phyloP scores from a whole-genome alignment of 1,140 invertebrate species.

The Ostrea denselamellosa region DNA sequence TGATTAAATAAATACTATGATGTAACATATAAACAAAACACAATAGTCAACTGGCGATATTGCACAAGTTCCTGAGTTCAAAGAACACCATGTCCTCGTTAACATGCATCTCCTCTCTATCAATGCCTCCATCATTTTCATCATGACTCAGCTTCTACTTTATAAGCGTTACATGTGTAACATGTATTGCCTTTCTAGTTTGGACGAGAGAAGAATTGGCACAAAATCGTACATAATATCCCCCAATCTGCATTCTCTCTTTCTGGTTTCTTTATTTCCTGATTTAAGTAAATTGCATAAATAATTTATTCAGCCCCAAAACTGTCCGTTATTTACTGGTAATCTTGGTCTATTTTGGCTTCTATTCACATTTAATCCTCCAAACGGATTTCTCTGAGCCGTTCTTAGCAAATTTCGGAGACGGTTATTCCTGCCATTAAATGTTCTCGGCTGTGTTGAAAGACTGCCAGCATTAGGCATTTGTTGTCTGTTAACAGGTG shows the following conservation, averaged over 20 bases:
- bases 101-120: background rate
- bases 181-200: background rate
- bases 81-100: background rate
- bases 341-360: background rate
- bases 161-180: background rate
- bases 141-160: background rate
- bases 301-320: background rate
- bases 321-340: background rate
- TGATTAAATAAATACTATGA: conserved; percentile 6
- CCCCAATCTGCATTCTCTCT: background rate
- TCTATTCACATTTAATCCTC: background rate
- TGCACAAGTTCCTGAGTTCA: conserved; percentile 30
- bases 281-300: background rate
- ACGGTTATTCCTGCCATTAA: background rate
- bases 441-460: background rate
- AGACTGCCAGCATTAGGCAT: background rate
- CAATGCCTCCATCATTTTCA: background rate
- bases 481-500: background rate
- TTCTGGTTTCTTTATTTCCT: background rate
- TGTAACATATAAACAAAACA: background rate
- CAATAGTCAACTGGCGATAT: background rate
- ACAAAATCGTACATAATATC: background rate
- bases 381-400: background rate
- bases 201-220: background rate
- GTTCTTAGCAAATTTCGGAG: background rate